phyloP scores from a whole-genome alignment of 2,797 vertebrate genomes.

The Gymnoscopelus braueri region DNA sequence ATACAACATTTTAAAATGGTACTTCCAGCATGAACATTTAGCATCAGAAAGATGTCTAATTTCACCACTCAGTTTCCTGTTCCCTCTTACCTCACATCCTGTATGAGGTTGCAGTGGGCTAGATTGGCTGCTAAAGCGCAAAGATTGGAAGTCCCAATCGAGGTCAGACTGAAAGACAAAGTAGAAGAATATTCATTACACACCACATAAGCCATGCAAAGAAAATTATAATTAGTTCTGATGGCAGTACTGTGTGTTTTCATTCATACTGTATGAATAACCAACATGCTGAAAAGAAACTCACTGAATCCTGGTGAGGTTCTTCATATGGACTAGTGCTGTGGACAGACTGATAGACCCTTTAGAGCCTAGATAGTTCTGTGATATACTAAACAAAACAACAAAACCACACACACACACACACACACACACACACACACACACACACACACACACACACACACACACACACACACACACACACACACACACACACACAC shows the following conservation, averaged over 20 bases:
- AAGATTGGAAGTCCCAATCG: constrained; percentile 79
- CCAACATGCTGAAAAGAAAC: constrained; percentile 37
- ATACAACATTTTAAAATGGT: too few species aligned
- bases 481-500: background rate
- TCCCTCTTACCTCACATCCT: constrained; percentile 85
- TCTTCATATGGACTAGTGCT: constrained; percentile 69
- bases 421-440: constrained; percentile 13
- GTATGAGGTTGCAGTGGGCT: constrained; percentile 78
- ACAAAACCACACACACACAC: background rate
- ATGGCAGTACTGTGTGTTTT: background rate
- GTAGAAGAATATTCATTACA: background rate
- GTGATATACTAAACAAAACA: constrained; percentile 80
- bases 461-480: constrained; percentile 13
- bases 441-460: background rate
- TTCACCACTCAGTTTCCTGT: background rate
- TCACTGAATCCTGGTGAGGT: constrained; percentile 86
- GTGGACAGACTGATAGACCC: constrained; percentile 66
- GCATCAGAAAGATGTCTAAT: too few species aligned
- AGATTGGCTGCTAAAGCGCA: constrained; percentile 75
- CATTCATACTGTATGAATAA: too few species aligned
- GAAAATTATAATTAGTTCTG: too few species aligned
- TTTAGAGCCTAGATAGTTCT: constrained; percentile 77
- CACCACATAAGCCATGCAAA: background rate
- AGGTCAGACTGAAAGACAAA: constrained; percentile 69
- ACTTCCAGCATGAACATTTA: too few species aligned